Conservation (phyloP, 2,797 vertebrate species). For the Gambelia wislizenii region DNA sequence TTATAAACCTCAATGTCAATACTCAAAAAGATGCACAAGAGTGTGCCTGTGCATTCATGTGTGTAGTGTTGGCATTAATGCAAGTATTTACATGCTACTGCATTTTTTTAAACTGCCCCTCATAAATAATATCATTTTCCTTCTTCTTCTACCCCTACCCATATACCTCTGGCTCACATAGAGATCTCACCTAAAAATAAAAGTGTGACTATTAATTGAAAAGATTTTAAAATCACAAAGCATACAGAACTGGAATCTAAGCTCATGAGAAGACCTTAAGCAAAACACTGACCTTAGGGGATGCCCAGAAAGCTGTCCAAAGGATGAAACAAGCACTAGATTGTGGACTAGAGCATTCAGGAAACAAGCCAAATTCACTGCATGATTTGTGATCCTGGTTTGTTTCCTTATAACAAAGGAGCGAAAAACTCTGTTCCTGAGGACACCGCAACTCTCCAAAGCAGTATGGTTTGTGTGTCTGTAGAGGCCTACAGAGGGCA, state of each 20-base stretch:
- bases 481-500: background rate
- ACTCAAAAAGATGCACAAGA: background rate
- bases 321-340: background rate
- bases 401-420: background rate
- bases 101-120: background rate
- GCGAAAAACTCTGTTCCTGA: background rate
- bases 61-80: no score
- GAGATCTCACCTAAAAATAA: background rate
- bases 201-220: background rate
- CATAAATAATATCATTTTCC: background rate
- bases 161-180: background rate
- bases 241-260: background rate
- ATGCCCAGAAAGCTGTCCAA: background rate
- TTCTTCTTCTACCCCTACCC: background rate
- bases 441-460: no score
- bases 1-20: background rate
- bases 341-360: background rate
- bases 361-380: background rate
- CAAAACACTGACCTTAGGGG: background rate
- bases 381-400: background rate
- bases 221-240: background rate
- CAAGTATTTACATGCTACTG: no score
- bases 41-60: background rate
- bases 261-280: background rate
- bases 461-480: no score